A percentile compares a stretch with the other conserved stretches of the same genome.
Conservation (phyloP, 2,797 vertebrate species). For the Macrochelys suwanniensis region DNA sequence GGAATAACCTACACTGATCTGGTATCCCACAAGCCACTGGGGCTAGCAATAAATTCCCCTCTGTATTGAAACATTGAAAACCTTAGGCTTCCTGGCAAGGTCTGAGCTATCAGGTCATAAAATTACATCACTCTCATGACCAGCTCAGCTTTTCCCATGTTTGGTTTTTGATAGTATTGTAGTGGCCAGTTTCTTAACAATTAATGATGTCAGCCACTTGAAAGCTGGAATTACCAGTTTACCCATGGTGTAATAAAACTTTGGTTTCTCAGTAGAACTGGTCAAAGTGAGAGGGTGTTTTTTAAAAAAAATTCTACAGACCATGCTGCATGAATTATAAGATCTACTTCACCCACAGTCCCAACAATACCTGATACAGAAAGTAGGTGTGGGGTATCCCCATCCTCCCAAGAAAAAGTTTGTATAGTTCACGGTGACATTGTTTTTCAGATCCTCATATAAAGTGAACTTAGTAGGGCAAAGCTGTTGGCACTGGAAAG, state of each 20-base stretch:
- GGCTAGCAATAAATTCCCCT: neutral
- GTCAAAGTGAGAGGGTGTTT: neutral
- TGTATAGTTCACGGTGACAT: neutral
- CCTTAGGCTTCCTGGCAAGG: neutral
- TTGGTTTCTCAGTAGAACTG: neutral
- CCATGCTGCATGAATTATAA: neutral
- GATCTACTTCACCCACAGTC: neutral
- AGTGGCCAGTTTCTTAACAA: neutral
- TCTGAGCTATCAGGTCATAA: constrained; percentile 12
- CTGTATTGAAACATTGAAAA: constrained; percentile 24
- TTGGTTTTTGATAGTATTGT: neutral
- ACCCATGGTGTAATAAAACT: neutral
- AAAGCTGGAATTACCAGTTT: neutral
- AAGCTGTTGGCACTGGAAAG: neutral
- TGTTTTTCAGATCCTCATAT: neutral
- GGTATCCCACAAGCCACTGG: neutral
- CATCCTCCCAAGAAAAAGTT: neutral
- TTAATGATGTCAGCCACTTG: neutral
- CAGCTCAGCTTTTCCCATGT: neutral
- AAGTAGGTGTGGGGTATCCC: neutral
- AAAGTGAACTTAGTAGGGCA: neutral
- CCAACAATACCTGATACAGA: neutral
- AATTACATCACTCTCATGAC: neutral
- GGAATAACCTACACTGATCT: constrained; percentile 1
- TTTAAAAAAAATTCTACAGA: neutral